Evolutionary conservation across 2,113 vertebrate species (phyloP), one percentile per base, ranked within the genome.

Genomic region (Mesembrinibis cayennensis): DNA sequence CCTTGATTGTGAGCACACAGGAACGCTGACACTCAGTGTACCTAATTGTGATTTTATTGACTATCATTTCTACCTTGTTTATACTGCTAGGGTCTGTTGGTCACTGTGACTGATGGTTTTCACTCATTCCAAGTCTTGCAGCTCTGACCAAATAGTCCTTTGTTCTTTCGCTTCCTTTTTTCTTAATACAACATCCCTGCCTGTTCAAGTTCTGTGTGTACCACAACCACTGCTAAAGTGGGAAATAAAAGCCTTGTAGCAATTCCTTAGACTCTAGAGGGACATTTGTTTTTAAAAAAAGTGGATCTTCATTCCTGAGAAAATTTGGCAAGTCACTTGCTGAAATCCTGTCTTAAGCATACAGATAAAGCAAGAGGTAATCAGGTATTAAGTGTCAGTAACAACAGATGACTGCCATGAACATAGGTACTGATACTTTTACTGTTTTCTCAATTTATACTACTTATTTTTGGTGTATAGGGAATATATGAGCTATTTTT

Each of bases 21-120:
- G 95, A 96, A 95, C 2, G 71, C 95, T 97, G 96, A 97, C 95
- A 94, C 76, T 94, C 82, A 67, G 76, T 82, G 91, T 95, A 96
- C 91, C 96, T 97, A 97, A 98, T 96, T 97, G 97, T 97, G 96
- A 97, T 97, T 97, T 97, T 97, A 97, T 97, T 97, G 97, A 97
- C 97, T 97, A 97, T 97, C 94, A 97, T 98, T 98, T 98, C 89
- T 97, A 63, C 86, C 96, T 97, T 97, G 96, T 98, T 98, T 97
- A 97, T 95, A 77, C 90, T 96, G 97, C 97, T 87, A 95, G 88
- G 94, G 84, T 93, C 90, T 89, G 93, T 95, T 95, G 94, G 96
- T 96, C 82, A 66, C 79, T 76, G 56, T 95, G 91, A 97, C 96
- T 93, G 96, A 96, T 98, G 95, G 89, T 95, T 93, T 95, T 97